Base-by-base conservation (phyloP, 2,797 vertebrate genomes). In the Pogonophryne albipinna region DNA sequence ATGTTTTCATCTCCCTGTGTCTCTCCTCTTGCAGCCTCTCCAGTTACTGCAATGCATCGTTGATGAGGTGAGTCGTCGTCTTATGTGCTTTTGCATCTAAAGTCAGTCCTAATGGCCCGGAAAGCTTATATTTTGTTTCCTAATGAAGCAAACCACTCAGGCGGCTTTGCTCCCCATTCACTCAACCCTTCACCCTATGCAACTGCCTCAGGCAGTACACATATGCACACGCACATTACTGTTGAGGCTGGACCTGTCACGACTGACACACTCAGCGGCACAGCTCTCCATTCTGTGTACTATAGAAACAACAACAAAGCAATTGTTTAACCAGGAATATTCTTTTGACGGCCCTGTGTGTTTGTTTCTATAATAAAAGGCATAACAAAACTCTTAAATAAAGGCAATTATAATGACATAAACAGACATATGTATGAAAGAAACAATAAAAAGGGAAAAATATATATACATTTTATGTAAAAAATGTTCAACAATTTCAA, bases 31-130 rank as follows among this genome's bases (percentile, higher is more conserved):
- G 89, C 96, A 99, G 98, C 98, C 98, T 97, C 97, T 99, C 94
- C 98, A 99, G 98, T 98, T 99, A 98, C 97, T 99, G 96, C 98
- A 99, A 97, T 99, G 98, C 97, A 99, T 99, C 97, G 98, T 99
- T 99, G 98, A 99, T 99, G 98, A 99, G 98, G 98, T 99, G 98
- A 99, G 98, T 98, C 97, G 90, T 88, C 94, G 94, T 97, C 97
- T 98, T 98, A 97, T 99, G 97, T 98, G 97, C 97, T 97, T 98
- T 97, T 97, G 95, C 97, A 97, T 96, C 97, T 97, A 98, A 99
- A 98, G 97, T 98, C 96, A 97, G 97, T 94, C 95, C 96, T 99
- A 99, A 99, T 99, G 98, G 97, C 95, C 95, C 97, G 97, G 97
- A 99, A 99, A 99, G 97, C 95, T 95, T 95, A 95, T 96, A 95